A percentile compares a stretch with the other conserved stretches of the same genome.
Evolutionary conservation across 2,888 invertebrate genomes (phyloP).

Genomic region (Nycteola revayana): DNA sequence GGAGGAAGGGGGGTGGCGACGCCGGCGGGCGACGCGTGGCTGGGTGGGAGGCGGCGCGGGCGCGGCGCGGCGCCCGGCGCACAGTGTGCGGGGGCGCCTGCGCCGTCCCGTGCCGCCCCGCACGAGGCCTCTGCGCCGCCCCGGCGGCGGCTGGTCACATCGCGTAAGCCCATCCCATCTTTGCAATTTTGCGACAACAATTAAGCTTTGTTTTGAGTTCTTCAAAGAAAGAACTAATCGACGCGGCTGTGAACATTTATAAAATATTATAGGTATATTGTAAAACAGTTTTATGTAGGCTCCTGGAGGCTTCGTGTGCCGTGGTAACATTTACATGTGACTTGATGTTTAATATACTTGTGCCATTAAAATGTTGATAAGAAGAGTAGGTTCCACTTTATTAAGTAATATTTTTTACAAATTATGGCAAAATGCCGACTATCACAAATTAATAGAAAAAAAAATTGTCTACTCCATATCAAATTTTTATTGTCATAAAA

Average conservation of each 20-base stretch:
- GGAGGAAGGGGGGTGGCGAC: conserved; percentile 39
- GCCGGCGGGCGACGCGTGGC: conserved; percentile 69
- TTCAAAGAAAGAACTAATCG: conserved; percentile 62
- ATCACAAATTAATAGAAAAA: no score
- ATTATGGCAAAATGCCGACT: no score
- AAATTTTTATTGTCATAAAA: no score
- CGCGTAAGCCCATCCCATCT: conserved; percentile 87
- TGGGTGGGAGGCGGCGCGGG: conserved; percentile 72
- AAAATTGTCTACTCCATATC: no score
- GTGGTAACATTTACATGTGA: no score
- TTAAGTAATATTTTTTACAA: no score
- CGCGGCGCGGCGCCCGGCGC: conserved; percentile 53
- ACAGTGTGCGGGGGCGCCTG: conserved; percentile 53
- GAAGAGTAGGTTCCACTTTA: no score
- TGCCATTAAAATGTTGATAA: no score
- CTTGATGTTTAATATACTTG: no score
- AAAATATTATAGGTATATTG: conserved; percentile 65
- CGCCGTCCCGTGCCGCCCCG: conserved; percentile 70
- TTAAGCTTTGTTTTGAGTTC: conserved; percentile 77
- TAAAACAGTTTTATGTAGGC: conserved; percentile 32
- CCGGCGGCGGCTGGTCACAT: conserved; percentile 86
- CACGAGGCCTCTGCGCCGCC: conserved; percentile 64
- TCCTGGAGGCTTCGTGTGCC: conserved; percentile 10
- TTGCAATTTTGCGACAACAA: conserved; percentile 80
- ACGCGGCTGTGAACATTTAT: conserved; percentile 79